Evolutionary conservation across 2,888 invertebrate genomes (phyloP).

Genomic region (Steinernema carpocapsae): DNA sequence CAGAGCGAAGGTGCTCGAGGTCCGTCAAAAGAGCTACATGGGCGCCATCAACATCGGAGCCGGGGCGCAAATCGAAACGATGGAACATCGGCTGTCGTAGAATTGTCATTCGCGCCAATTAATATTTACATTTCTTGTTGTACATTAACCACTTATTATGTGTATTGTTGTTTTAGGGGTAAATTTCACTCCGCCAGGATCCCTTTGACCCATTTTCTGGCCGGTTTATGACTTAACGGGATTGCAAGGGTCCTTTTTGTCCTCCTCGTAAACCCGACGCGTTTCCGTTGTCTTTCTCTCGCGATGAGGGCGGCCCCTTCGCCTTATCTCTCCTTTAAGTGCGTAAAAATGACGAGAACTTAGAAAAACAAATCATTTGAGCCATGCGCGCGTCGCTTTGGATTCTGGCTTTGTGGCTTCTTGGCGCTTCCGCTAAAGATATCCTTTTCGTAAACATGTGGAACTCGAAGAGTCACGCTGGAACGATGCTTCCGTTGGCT

Average conservation of each 20-base stretch:
- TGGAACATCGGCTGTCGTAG: background rate
- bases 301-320: too few relatives aligned
- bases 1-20: background rate
- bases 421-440: background rate
- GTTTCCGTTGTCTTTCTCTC: too few relatives aligned
- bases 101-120: background rate
- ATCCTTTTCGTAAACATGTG: slow-evolving; percentile 22
- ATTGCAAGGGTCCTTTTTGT: too few relatives aligned
- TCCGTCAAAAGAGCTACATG: background rate
- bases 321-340: too few relatives aligned
- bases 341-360: too few relatives aligned
- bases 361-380: too few relatives aligned
- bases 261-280: too few relatives aligned
- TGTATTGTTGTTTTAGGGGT: background rate
- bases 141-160: background rate
- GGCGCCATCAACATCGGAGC: background rate
- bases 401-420: too few relatives aligned
- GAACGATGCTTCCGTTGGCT: slow-evolving; percentile 13
- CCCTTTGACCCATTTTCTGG: too few relatives aligned
- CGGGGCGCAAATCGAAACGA: background rate
- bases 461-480: slow-evolving; percentile 28
- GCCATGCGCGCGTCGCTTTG: too few relatives aligned
- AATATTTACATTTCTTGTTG: background rate
- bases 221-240: too few relatives aligned
- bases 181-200: too few relatives aligned